Percentiles rank a stretch among this genome's conserved stretches.
phyloP scores from a whole-genome alignment of 2,888 invertebrate genomes.

The Tachina fera region DNA sequence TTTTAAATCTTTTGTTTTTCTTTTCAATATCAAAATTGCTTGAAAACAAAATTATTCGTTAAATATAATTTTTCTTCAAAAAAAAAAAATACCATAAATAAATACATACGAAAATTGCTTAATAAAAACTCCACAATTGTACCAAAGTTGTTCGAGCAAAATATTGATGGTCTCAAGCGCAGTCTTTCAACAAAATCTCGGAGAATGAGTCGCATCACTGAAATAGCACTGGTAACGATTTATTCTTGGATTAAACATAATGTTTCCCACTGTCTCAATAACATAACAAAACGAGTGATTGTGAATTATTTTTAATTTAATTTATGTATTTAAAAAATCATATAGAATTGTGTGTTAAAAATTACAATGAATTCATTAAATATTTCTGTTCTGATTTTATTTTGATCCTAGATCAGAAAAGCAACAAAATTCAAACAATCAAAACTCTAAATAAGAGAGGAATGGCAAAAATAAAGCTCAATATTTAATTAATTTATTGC shows the following conservation, averaged over 20 bases:
- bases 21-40: constrained; percentile 42
- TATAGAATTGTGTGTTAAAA: constrained; percentile 51
- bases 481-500: constrained; percentile 8
- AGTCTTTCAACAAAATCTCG: constrained; percentile 90
- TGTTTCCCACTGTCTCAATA: constrained; percentile 76
- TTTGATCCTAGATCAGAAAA: too few species aligned
- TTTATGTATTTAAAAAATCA: constrained; percentile 48
- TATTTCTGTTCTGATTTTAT: background rate
- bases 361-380: background rate
- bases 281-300: constrained; percentile 79
- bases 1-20: constrained; percentile 54
- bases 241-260: constrained; percentile 78
- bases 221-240: constrained; percentile 91
- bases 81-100: constrained; percentile 49
- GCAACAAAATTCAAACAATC: background rate
- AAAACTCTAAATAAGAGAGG: too few species aligned
- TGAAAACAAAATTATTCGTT: constrained; percentile 53
- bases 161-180: constrained; percentile 92
- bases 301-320: constrained; percentile 73
- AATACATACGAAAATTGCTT: constrained; percentile 42
- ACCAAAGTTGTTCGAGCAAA: constrained; percentile 92
- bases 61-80: constrained; percentile 37
- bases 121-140: constrained; percentile 14
- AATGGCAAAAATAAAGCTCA: background rate
- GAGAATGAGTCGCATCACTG: constrained; percentile 92